These are phyloP conservation scores for Phymatocera aterrima DNA, from an alignment of 2,888 invertebrate genomes.

Conservation along the genomic window DNA sequence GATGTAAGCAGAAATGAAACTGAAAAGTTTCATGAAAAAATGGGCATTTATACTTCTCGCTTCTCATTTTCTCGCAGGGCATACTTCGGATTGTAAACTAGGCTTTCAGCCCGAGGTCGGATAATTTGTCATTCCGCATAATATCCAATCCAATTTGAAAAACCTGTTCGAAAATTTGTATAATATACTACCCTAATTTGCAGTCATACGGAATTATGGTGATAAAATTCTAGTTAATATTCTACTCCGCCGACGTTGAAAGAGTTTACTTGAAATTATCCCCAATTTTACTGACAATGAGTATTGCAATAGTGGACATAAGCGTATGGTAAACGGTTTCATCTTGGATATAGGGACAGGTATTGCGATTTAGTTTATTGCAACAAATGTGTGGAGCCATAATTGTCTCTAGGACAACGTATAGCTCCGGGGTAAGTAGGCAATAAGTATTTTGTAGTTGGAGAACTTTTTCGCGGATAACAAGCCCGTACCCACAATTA, in stretches of 20 bases:
- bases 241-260: neutral
- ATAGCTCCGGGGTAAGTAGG: too few species aligned
- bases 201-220: neutral
- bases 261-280: neutral
- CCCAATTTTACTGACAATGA: neutral
- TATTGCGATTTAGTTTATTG: too few species aligned
- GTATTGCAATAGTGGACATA: neutral
- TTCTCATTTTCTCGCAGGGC: neutral
- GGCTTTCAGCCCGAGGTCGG: neutral
- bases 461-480: neutral
- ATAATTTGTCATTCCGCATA: neutral
- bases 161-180: too few species aligned
- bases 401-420: neutral
- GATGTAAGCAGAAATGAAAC: conserved; percentile 28
- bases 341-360: neutral
- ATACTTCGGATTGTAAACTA: neutral
- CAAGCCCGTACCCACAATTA: conserved; percentile 4
- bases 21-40: conserved; percentile 7
- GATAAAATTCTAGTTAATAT: neutral
- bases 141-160: neutral
- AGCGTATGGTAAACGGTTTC: neutral
- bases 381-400: neutral
- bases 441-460: conserved; percentile 3
- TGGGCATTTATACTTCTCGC: neutral
- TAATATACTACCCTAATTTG: neutral